Base-by-base conservation (phyloP, 1,140 invertebrate genomes). In the Diploscapter pachys region DNA sequence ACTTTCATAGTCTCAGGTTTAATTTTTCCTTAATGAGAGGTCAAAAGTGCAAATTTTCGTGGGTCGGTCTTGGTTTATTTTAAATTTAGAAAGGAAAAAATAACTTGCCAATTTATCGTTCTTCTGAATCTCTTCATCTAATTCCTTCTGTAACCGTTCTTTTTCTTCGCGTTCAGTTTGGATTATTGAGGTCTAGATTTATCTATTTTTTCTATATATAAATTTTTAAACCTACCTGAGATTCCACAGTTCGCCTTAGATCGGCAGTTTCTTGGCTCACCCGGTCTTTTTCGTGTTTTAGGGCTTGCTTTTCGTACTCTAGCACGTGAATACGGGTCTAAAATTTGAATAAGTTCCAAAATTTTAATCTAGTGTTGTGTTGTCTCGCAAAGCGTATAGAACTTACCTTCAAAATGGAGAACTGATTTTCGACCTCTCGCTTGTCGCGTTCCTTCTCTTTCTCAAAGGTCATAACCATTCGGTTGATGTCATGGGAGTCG, bases 371-470 rank as follows among this genome's bases (percentile, higher is more conserved):
- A 31, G 31, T 31, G 31, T 31, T 31, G 31, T 31, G 31, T 31
- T 31, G 31, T 31, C 31, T 31, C 31, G 31, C 0, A 69, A 69
- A 69, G 9, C 31, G 31, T 31, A 31, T 31, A 31, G 53, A 69
- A 55, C 53, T 53, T 56, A 73, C 72, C 61, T 73, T 73, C 5
- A 73, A 59, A 59, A 63, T 63, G 63, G 64, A 67, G 64, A 73
- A 73, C 56, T 73, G 72, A 48, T 63, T 63, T 13, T 73, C 72
- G 55, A 73, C 72, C 57, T 73, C 72, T 51, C 63, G 63, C 57
- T 63, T 63, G 62, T 73, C 72, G 5, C 72, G 63, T 67, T 73
- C 72, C 63, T 73, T 73, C 54, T 73, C 72, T 9, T 67, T 73
- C 51, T 73, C 72, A 4, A 73, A 55, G 3, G 72, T 73, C 31